Evolutionary conservation across 2,113 vertebrate species (phyloP).

Genomic region (Hemichromis elongatus): DNA sequence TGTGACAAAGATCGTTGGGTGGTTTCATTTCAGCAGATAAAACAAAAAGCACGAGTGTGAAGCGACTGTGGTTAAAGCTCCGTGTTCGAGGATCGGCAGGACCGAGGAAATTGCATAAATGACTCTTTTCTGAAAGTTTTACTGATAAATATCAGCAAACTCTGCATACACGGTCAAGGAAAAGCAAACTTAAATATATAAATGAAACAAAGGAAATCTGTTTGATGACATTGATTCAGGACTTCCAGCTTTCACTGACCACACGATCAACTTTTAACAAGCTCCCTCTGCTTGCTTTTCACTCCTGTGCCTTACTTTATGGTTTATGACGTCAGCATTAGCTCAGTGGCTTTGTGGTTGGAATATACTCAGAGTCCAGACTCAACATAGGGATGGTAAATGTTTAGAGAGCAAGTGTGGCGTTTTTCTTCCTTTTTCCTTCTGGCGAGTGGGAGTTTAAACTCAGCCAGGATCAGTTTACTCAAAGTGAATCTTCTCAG

Average conservation of each 20-base stretch:
- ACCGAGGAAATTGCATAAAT: background rate
- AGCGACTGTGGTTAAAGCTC: background rate
- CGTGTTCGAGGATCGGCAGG: background rate
- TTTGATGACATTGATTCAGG: background rate
- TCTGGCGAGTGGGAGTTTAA: background rate
- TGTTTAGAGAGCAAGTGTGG: background rate
- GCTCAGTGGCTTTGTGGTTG: constrained; percentile 9
- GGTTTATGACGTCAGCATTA: background rate
- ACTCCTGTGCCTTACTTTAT: background rate
- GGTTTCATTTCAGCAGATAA: background rate
- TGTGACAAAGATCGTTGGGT: background rate
- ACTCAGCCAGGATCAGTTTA: background rate
- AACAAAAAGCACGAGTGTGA: background rate
- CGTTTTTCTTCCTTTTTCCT: background rate
- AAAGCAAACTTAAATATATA: background rate
- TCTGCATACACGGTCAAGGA: background rate
- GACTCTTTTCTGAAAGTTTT: background rate
- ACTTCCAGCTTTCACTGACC: background rate
- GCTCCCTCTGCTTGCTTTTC: background rate
- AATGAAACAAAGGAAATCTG: background rate
- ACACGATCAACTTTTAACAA: background rate
- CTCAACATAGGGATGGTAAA: background rate
- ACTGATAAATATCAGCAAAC: background rate
- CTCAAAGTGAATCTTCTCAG: background rate
- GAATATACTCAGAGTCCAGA: constrained; percentile 30